Evolutionary conservation across 2,113 vertebrate species (phyloP), one percentile per base, ranked within the genome.

Genomic region (Panthera tigris): DNA sequence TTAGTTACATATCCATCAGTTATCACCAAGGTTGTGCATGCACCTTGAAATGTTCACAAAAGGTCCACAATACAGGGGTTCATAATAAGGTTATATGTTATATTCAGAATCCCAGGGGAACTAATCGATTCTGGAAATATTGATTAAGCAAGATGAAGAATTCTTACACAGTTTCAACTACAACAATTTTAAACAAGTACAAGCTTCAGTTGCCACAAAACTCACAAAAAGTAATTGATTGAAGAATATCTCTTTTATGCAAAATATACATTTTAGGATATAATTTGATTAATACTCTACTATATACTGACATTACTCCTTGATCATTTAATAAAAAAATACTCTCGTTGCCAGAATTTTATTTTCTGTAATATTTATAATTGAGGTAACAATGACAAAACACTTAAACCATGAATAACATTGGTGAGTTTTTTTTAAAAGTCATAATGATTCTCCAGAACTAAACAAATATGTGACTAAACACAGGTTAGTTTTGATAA

Each of bases 31-130:
- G 98, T 98, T 98, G 97, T 98, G 97, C 99, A 99, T 99, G 99
- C 99, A 99, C 98, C 99, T 99, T 98, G 99, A 99, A 99, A 99
- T 98, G 98, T 98, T 98, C 99, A 99, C 99, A 99, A 98, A 99
- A 99, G 98, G 98, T 99, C 98, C 98, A 99, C 99, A 0, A 99
- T 98, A 99, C 99, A 99, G 98, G 99, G 95, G 98, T 98, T 99
- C 97, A 99, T 98, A 99, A 98, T 97, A 99, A 98, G 98, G 98
- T 97, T 98, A 97, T 92, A 97, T 98, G 96, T 99, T 98, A 98
- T 99, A 99, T 97, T 98, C 25, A 94, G 98, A 98, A 98, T 98
- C 98, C 97, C 98, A 98, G 98, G 97, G 98, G 98, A 98, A 98
- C 98, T 98, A 98, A 98, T 94, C 98, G 94, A 97, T 97, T 98